A percentile compares a stretch with the other conserved stretches of the same genome.
phyloP scores from a whole-genome alignment of 2,888 invertebrate genomes.

The Perizoma affinitatum region DNA sequence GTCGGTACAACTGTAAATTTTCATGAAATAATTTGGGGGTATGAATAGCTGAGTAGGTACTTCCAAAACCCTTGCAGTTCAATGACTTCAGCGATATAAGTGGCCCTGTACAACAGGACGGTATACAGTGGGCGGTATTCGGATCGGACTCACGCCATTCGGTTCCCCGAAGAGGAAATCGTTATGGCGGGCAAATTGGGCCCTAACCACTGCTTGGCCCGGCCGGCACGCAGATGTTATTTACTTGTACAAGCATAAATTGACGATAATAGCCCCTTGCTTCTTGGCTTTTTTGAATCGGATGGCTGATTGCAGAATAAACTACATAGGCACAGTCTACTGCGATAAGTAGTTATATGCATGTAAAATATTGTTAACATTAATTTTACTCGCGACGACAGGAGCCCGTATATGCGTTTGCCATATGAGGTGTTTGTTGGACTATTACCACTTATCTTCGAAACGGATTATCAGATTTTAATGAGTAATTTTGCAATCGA shows the following conservation, averaged over 20 bases:
- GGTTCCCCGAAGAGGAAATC: constrained; percentile 83
- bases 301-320: constrained; percentile 28
- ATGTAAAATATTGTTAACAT: too few species aligned
- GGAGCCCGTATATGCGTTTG: not conserved
- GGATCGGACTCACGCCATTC: constrained; percentile 77
- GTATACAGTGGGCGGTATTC: constrained; percentile 66
- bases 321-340: not conserved
- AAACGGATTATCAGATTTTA: too few species aligned
- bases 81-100: constrained; percentile 28
- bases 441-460: too few species aligned
- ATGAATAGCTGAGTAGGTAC: too few species aligned
- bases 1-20: too few species aligned
- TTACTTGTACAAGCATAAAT: constrained; percentile 58
- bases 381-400: not conserved
- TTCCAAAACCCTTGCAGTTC: constrained; percentile 22
- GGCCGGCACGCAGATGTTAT: constrained; percentile 73
- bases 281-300: constrained; percentile 39
- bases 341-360: too few species aligned
- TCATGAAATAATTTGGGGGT: too few species aligned
- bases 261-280: constrained; percentile 50
- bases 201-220: constrained; percentile 76
- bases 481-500: too few species aligned
- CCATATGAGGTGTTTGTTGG: too few species aligned
- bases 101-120: constrained; percentile 26
- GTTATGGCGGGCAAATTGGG: constrained; percentile 81